phyloP scores from a whole-genome alignment of 1,140 invertebrate species.

The Conopomorpha cramerella region DNA sequence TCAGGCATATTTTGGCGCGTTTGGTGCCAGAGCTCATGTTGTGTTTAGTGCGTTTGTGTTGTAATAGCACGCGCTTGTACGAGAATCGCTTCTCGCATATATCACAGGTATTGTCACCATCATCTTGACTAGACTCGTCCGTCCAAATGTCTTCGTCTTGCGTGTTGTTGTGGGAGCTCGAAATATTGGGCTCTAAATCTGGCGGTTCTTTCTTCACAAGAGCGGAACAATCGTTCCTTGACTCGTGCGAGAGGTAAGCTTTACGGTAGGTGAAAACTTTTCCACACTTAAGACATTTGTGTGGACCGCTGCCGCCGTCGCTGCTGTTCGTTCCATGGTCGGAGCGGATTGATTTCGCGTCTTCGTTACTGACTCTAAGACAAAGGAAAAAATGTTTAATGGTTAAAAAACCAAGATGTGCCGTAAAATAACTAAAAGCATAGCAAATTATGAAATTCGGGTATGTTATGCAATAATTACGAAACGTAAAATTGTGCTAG shows the following conservation, averaged over 20 bases:
- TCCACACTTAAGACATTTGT: slow-evolving; percentile 34
- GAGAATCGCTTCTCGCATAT: slow-evolving; percentile 50
- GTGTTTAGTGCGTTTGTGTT: slow-evolving; percentile 41
- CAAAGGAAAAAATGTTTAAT: slow-evolving; percentile 9
- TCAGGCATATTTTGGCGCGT: slow-evolving; percentile 35
- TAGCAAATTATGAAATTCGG: no score
- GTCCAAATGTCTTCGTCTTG: slow-evolving; percentile 19
- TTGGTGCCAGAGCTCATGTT: slow-evolving; percentile 36
- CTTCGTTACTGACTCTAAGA: slow-evolving; percentile 28
- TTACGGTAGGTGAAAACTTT: slow-evolving; percentile 49
- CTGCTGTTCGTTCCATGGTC: slow-evolving; percentile 16
- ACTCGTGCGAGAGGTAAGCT: slow-evolving; percentile 26
- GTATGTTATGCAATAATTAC: no score
- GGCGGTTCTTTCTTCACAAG: slow-evolving; percentile 23
- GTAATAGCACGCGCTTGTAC: slow-evolving; percentile 29
- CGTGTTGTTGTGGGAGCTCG: slow-evolving; percentile 13
- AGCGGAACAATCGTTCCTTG: slow-evolving; percentile 13
- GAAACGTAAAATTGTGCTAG: no score
- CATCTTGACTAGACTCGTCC: slow-evolving; percentile 32
- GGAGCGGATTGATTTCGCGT: slow-evolving; percentile 23
- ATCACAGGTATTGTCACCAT: slow-evolving; percentile 38
- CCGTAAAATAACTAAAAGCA: no score
- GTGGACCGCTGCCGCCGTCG: slow-evolving; percentile 9
- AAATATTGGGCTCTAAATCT: slow-evolving; percentile 13
- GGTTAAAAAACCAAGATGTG: not conserved